Conservation (phyloP, 2,113 vertebrate species). For the Cyanoramphus novaezelandiae region DNA sequence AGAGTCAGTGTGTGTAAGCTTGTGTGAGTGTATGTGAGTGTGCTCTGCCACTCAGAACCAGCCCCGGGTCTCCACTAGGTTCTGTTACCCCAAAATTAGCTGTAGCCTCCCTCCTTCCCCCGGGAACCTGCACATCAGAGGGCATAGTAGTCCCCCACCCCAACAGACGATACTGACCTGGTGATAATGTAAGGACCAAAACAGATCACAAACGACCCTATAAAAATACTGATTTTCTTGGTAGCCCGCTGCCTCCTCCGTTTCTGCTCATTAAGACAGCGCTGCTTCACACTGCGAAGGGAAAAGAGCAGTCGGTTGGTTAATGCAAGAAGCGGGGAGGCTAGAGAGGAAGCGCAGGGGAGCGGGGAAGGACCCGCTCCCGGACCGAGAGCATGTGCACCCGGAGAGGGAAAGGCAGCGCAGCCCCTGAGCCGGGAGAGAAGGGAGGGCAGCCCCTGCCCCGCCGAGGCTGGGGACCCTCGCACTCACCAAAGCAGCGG, state of each 20-base stretch:
- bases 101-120: background rate
- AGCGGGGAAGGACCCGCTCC: background rate
- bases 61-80: accelerated
- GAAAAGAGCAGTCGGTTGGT: background rate
- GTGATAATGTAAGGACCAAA: slow-evolving; percentile 83
- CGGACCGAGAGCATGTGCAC: accelerated
- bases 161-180: slow-evolving; percentile 68
- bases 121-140: accelerated
- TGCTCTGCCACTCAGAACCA: background rate
- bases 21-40: background rate
- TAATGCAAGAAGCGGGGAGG: background rate
- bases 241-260: slow-evolving; percentile 73
- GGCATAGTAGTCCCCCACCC: background rate
- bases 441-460: no score
- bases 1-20: background rate
- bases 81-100: background rate
- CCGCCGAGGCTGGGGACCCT: background rate
- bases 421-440: no score
- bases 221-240: slow-evolving; percentile 84
- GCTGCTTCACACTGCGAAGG: slow-evolving; percentile 79
- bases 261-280: slow-evolving; percentile 80
- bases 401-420: no score
- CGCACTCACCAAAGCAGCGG: accelerated
- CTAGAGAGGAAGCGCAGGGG: background rate
- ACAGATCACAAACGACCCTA: slow-evolving; percentile 81